Conservation (phyloP, 2,113 vertebrate genomes). For the Paraplagusia blochii region DNA sequence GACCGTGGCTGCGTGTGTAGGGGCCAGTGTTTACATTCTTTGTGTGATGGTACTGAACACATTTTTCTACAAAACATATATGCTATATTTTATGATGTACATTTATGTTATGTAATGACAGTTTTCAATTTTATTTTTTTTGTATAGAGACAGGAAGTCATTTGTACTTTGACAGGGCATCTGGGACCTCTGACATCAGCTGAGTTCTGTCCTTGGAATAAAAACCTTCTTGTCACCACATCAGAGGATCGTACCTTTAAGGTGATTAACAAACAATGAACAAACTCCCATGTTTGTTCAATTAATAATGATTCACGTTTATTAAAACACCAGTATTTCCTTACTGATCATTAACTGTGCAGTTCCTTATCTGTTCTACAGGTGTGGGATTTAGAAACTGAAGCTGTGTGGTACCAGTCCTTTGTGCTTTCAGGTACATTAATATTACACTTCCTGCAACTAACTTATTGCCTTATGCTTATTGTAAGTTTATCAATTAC, state of each 20-base stretch:
- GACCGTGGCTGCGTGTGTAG: constrained; percentile 76
- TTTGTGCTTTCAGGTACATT: constrained; percentile 81
- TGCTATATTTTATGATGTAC: no score
- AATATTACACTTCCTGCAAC: no score
- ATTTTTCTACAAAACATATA: no score
- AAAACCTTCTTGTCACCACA: constrained; percentile 75
- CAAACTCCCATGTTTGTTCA: no score
- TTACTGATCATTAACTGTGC: no score
- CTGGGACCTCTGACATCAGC: constrained; percentile 80
- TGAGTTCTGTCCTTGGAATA: constrained; percentile 83
- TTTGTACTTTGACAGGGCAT: constrained; percentile 76
- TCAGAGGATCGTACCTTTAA: constrained; percentile 90
- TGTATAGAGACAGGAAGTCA: constrained; percentile 48
- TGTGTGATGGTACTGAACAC: constrained; percentile 73
- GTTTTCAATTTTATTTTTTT: constrained; percentile 1
- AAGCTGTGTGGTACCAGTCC: constrained; percentile 76
- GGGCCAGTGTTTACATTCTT: constrained; percentile 70
- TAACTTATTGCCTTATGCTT: no score
- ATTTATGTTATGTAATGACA: no score
- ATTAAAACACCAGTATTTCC: no score
- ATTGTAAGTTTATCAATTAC: no score
- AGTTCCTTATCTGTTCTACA: constrained; percentile 44
- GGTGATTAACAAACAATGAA: constrained; percentile 26
- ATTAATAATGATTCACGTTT: no score
- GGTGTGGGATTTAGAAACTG: constrained; percentile 81